Evolutionary conservation across 1,140 invertebrate genomes (phyloP).

Genomic region (Globodera rostochiensis): DNA sequence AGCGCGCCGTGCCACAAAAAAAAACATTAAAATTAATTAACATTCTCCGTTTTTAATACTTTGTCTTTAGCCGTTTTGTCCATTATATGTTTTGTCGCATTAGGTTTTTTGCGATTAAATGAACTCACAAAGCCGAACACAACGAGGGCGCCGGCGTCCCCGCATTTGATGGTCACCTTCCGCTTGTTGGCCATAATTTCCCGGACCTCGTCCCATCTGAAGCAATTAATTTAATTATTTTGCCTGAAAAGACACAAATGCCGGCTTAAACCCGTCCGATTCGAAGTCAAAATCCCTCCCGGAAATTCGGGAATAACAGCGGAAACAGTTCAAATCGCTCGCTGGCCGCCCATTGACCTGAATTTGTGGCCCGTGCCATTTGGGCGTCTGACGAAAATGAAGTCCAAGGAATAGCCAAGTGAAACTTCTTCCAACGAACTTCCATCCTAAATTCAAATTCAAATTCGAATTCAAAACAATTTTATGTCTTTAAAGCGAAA

Average conservation of each 20-base stretch:
- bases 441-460: conserved; percentile 39
- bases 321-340: too few relatives aligned
- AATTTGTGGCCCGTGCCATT: conserved; percentile 43
- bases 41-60: not conserved
- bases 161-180: conserved; percentile 46
- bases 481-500: not conserved
- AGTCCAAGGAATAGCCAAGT: conserved; percentile 49
- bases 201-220: conserved; percentile 52
- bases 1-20: too few relatives aligned
- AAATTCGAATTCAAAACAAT: conserved; percentile 18
- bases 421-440: conserved; percentile 48
- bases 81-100: not conserved
- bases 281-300: too few relatives aligned
- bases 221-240: conserved; percentile 16
- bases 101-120: not conserved
- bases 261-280: not conserved
- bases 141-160: not conserved
- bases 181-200: conserved; percentile 44
- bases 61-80: too few relatives aligned
- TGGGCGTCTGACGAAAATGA: conserved; percentile 46
- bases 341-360: conserved; percentile 14
- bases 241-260: conserved; percentile 1
- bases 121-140: conserved; percentile 21
- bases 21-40: too few relatives aligned
- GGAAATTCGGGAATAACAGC: too few relatives aligned